phyloP scores from a whole-genome alignment of 92 coral and sea anemone species.

The Phymanthus crucifer region DNA sequence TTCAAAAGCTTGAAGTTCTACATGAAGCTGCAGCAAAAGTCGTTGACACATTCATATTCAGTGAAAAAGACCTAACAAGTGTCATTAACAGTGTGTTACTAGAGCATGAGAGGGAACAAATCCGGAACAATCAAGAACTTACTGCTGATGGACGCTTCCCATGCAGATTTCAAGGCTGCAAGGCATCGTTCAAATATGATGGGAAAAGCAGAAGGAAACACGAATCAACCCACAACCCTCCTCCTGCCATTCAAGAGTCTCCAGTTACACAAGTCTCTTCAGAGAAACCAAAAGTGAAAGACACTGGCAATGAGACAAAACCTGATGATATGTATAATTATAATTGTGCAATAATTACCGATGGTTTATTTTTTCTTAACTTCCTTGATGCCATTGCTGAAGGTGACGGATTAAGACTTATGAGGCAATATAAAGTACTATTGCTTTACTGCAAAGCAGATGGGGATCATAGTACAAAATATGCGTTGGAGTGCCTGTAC shows the following conservation, averaged over 20 bases:
- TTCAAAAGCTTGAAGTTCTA: conserved; percentile 44
- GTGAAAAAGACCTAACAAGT: background rate
- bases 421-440: conserved; percentile 57
- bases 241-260: conserved; percentile 11
- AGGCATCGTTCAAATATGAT: conserved; percentile 52
- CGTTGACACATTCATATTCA: conserved; percentile 55
- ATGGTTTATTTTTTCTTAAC: conserved; percentile 50
- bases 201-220: conserved; percentile 63
- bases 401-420: conserved; percentile 58
- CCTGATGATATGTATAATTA: conserved; percentile 51
- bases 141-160: conserved; percentile 65
- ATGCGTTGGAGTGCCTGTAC: conserved; percentile 60
- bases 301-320: background rate
- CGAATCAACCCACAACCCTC: conserved; percentile 58
- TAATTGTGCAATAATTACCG: conserved; percentile 51
- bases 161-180: conserved; percentile 62
- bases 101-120: conserved; percentile 46
- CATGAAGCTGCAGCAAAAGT: conserved; percentile 55
- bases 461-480: conserved; percentile 45
- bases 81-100: conserved; percentile 35
- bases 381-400: conserved; percentile 56
- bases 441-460: conserved; percentile 60
- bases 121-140: conserved; percentile 41
- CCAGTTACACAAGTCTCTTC: conserved; percentile 7
- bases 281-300: background rate